These are phyloP conservation scores for Manis pentadactyla DNA, from an alignment of 2,797 vertebrate species.

Conservation along the genomic window DNA sequence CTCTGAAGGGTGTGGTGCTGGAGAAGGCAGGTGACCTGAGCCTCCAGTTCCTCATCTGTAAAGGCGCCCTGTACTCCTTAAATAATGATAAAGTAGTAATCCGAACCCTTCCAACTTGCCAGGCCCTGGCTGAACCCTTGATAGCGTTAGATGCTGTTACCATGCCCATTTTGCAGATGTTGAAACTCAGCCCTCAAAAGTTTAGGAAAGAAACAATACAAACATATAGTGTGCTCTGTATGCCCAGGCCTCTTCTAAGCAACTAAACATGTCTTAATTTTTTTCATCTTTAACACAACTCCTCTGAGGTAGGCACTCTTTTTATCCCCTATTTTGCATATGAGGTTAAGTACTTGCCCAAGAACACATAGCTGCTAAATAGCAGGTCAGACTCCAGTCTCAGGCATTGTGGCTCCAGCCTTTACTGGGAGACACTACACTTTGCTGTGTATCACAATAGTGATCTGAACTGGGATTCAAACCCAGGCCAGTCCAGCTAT, in stretches of 20 bases:
- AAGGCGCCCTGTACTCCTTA: background rate
- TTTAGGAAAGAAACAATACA: background rate
- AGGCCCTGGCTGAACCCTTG: background rate
- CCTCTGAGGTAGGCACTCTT: background rate
- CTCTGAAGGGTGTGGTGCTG: background rate
- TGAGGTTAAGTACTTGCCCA: background rate
- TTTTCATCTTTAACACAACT: background rate
- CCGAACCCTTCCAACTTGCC: background rate
- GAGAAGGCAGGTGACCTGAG: background rate
- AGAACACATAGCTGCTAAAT: background rate
- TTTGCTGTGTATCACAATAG: background rate
- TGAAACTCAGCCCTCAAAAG: background rate
- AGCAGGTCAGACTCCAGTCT: background rate
- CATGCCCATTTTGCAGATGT: background rate
- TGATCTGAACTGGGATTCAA: conserved; percentile 1
- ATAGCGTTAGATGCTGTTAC: background rate
- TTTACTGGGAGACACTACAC: background rate
- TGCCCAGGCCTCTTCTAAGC: background rate
- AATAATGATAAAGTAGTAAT: background rate
- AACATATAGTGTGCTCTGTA: background rate
- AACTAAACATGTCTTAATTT: background rate
- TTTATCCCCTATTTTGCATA: background rate
- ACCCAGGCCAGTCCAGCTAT: background rate
- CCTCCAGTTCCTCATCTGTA: background rate
- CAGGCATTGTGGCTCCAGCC: accelerated